A percentile compares a stretch with the other conserved stretches of the same genome.
These are phyloP conservation scores for Xestia ashworthii DNA, from an alignment of 2,888 invertebrate genomes.

Conservation along the genomic window DNA sequence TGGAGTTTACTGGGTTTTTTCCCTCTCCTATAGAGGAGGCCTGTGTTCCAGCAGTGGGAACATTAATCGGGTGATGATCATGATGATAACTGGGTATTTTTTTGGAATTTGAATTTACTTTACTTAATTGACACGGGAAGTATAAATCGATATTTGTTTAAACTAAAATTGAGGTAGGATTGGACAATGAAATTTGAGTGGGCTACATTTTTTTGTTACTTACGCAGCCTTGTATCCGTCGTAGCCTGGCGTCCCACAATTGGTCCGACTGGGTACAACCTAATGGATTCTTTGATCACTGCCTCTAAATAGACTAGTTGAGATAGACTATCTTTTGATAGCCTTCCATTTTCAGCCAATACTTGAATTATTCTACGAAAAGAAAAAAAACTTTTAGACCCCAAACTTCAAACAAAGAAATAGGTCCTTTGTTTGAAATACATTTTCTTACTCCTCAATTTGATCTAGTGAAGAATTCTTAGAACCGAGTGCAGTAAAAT, in stretches of 20 bases:
- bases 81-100: too few species aligned
- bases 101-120: neutral
- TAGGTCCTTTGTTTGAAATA: neutral
- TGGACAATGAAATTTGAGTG: neutral
- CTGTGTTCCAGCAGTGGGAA: too few species aligned
- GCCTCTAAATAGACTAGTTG: conserved; percentile 60
- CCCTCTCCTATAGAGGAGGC: too few species aligned
- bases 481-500: neutral
- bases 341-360: conserved; percentile 38
- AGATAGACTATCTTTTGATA: conserved; percentile 43
- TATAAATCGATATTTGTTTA: neutral
- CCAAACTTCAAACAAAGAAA: neutral
- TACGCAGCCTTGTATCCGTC: conserved; percentile 50
- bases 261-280: conserved; percentile 61
- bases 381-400: neutral
- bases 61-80: too few species aligned
- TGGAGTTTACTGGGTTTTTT: too few species aligned
- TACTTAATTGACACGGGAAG: neutral
- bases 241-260: conserved; percentile 46
- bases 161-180: neutral
- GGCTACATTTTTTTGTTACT: conserved; percentile 11
- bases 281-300: conserved; percentile 59
- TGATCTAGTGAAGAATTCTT: neutral
- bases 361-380: conserved; percentile 47
- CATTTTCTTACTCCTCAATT: neutral